These are phyloP conservation scores for Sapajus apella DNA, from an alignment of 2,113 vertebrate species.

Conservation along the genomic window DNA sequence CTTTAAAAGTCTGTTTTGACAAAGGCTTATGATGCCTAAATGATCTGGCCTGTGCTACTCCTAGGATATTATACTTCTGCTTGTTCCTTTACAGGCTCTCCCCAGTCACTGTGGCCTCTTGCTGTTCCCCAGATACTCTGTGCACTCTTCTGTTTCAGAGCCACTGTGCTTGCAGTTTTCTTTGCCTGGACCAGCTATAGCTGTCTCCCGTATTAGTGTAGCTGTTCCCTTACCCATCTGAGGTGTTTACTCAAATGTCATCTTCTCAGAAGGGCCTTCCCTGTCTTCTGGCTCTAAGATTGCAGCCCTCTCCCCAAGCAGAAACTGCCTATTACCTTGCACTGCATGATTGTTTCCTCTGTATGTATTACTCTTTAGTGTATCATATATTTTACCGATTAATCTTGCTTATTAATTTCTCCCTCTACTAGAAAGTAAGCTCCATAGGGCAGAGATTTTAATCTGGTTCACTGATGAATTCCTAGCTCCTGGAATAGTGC, in stretches of 20 bases:
- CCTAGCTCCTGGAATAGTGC: not conserved
- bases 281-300: not conserved
- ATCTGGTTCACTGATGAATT: not conserved
- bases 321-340: not conserved
- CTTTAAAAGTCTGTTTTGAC: not conserved
- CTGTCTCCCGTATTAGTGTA: too few relatives aligned
- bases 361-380: not conserved
- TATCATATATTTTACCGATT: not conserved
- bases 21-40: not conserved
- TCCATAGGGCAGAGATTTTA: not conserved
- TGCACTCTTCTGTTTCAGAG: not conserved
- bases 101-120: not conserved
- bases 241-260: not conserved
- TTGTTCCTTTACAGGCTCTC: not conserved
- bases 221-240: not conserved
- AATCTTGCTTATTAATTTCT: not conserved
- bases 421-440: not conserved
- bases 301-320: too few relatives aligned
- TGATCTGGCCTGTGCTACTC: not conserved
- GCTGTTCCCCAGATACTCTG: not conserved
- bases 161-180: not conserved
- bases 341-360: not conserved
- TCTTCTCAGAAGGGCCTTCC: not conserved
- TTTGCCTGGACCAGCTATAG: not conserved
- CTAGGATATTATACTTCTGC: not conserved